Evolutionary conservation across 2,797 vertebrate genomes (phyloP).

Genomic region (Aplochiton taeniatus): DNA sequence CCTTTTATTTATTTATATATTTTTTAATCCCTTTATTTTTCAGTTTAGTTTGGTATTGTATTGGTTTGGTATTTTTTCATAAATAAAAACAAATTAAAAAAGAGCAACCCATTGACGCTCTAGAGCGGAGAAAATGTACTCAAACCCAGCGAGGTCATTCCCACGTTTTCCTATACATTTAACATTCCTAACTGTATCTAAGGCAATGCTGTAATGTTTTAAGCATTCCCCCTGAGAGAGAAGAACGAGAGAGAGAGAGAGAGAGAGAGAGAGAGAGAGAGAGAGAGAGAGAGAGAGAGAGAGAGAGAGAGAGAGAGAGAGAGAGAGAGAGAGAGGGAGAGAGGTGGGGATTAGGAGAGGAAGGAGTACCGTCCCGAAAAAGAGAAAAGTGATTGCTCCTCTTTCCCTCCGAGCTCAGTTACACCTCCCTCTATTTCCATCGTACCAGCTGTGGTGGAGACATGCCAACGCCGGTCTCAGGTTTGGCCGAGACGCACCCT

Average conservation of each 20-base stretch:
- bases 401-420: conserved; percentile 56
- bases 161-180: conserved; percentile 5
- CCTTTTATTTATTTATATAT: no score
- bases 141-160: no score
- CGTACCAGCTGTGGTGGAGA: conserved; percentile 61
- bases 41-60: no score
- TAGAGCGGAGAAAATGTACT: no score
- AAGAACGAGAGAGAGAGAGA: conserved; percentile 18
- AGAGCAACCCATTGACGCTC: no score
- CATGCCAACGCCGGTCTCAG: conserved; percentile 60
- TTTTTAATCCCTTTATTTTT: no score
- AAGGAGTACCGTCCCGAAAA: conserved; percentile 7
- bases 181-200: conserved; percentile 27
- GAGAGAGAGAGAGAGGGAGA: conserved; percentile 8
- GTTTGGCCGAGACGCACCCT: conserved; percentile 52
- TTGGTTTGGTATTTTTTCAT: no score
- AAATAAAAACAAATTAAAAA: no score
- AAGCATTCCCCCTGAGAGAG: conserved; percentile 15
- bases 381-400: conserved; percentile 37
- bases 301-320: conserved; percentile 5
- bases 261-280: conserved; percentile 3
- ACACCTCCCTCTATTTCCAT: conserved; percentile 72
- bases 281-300: conserved; percentile 3
- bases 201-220: conserved; percentile 23
- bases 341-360: neutral